These are phyloP conservation scores for Lordiphosa clarofinis DNA, from an alignment of 1,140 invertebrate species.

Conservation along the genomic window DNA sequence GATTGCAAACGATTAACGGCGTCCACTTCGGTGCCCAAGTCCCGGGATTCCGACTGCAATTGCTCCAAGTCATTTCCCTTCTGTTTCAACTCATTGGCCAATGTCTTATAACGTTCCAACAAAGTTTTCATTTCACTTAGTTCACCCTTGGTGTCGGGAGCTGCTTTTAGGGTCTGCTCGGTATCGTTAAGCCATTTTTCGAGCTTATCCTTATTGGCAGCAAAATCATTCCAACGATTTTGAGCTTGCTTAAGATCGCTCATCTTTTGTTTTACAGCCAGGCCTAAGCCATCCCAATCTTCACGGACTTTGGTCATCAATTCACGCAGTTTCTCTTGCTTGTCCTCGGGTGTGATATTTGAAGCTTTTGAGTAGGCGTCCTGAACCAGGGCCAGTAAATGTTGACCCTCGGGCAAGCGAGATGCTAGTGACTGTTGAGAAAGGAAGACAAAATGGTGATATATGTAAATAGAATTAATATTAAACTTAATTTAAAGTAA, in stretches of 20 bases:
- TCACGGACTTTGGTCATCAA: conserved; percentile 88
- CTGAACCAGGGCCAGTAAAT: conserved; percentile 88
- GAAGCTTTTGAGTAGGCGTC: conserved; percentile 92
- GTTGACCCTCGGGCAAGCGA: conserved; percentile 91
- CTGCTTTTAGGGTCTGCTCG: conserved; percentile 83
- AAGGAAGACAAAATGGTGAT: conserved; percentile 23
- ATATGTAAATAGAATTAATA: no score
- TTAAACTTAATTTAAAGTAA: no score
- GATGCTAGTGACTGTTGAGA: conserved; percentile 83
- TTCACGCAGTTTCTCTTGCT: conserved; percentile 88
- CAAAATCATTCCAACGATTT: conserved; percentile 90
- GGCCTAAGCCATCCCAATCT: conserved; percentile 90
- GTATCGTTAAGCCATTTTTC: conserved; percentile 87
- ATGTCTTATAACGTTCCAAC: conserved; percentile 90
- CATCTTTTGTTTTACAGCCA: conserved; percentile 89
- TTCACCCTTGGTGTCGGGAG: conserved; percentile 88
- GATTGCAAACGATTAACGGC: conserved; percentile 84
- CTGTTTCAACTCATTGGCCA: conserved; percentile 86
- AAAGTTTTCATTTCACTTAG: conserved; percentile 94
- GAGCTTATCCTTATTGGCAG: conserved; percentile 85
- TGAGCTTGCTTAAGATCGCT: conserved; percentile 88
- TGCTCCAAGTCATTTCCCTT: conserved; percentile 88
- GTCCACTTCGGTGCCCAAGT: conserved; percentile 84
- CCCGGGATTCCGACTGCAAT: conserved; percentile 85
- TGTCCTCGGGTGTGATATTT: conserved; percentile 88